Conservation (phyloP, 2,797 vertebrate species). For the Sciurus carolinensis region DNA sequence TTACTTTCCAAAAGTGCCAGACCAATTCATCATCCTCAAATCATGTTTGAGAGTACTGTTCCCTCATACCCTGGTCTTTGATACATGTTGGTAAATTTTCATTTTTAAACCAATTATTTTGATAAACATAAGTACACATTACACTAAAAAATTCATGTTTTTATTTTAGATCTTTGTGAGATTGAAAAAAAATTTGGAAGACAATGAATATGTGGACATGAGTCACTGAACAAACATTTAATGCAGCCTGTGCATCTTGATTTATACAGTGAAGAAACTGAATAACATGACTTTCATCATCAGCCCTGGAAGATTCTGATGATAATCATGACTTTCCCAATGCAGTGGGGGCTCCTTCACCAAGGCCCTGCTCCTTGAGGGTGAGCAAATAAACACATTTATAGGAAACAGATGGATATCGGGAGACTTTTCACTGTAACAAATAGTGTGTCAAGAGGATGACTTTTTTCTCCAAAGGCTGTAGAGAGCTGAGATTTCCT, state of each 20-base stretch:
- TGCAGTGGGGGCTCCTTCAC: neutral
- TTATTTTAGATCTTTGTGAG: neutral
- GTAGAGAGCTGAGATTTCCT: constrained; percentile 16
- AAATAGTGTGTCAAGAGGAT: constrained; percentile 48
- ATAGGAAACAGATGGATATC: constrained; percentile 80
- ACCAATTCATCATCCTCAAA: neutral
- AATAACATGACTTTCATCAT: constrained; percentile 63
- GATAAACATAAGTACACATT: neutral
- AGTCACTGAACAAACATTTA: constrained; percentile 64
- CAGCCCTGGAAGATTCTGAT: constrained; percentile 53
- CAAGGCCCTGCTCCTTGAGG: constrained; percentile 33
- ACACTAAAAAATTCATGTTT: neutral
- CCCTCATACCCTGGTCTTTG: neutral
- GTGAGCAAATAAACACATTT: constrained; percentile 80
- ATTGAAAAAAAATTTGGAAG: constrained; percentile 29
- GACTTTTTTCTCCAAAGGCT: neutral
- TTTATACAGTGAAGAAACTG: constrained; percentile 73
- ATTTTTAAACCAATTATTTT: constrained; percentile 65
- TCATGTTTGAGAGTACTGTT: neutral
- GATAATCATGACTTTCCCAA: constrained; percentile 60
- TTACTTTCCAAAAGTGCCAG: constrained; percentile 16
- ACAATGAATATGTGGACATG: neutral
- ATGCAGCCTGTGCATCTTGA: constrained; percentile 2
- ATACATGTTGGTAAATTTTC: neutral
- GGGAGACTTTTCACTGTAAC: constrained; percentile 50